Conservation (phyloP, 2,888 invertebrate genomes). For the Temnothorax rugatulus region DNA sequence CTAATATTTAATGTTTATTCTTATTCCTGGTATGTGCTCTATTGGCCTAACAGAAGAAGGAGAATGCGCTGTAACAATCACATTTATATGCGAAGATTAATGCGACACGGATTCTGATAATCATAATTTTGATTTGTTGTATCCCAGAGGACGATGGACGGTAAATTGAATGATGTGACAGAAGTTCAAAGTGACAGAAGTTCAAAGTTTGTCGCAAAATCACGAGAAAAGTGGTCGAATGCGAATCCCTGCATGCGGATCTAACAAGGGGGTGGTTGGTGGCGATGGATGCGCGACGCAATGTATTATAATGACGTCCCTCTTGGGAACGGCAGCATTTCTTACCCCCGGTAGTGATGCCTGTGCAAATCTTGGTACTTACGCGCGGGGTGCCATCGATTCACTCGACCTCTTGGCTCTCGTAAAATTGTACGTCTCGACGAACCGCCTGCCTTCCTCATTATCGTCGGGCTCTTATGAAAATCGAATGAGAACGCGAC, state of each 20-base stretch:
- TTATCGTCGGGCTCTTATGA: slow-evolving; percentile 63
- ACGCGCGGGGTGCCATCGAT: slow-evolving; percentile 69
- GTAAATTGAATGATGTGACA: slow-evolving; percentile 68
- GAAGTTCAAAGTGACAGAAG: slow-evolving; percentile 64
- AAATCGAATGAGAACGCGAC: slow-evolving; percentile 48
- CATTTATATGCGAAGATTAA: slow-evolving; percentile 63
- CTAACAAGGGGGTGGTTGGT: slow-evolving; percentile 65
- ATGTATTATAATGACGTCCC: slow-evolving; percentile 75
- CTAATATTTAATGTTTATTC: too few species aligned
- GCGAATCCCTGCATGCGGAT: slow-evolving; percentile 71
- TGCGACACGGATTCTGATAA: slow-evolving; percentile 63
- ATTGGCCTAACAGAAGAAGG: slow-evolving; percentile 27
- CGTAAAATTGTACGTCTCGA: slow-evolving; percentile 58
- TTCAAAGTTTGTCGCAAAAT: slow-evolving; percentile 62
- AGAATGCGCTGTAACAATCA: slow-evolving; percentile 72
- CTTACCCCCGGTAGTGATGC: slow-evolving; percentile 62
- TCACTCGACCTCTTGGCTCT: slow-evolving; percentile 64
- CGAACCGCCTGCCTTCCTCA: slow-evolving; percentile 72
- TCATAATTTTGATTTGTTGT: slow-evolving; percentile 67
- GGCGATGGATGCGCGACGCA: slow-evolving; percentile 52
- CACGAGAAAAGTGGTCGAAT: slow-evolving; percentile 72
- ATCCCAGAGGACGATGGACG: slow-evolving; percentile 31
- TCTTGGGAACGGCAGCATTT: slow-evolving; percentile 71
- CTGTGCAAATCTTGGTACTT: slow-evolving; percentile 66
- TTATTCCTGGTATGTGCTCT: too few species aligned